A percentile compares a stretch with the other conserved stretches of the same genome.
Evolutionary conservation across 2,113 vertebrate species (phyloP).

Genomic region (Naja naja): DNA sequence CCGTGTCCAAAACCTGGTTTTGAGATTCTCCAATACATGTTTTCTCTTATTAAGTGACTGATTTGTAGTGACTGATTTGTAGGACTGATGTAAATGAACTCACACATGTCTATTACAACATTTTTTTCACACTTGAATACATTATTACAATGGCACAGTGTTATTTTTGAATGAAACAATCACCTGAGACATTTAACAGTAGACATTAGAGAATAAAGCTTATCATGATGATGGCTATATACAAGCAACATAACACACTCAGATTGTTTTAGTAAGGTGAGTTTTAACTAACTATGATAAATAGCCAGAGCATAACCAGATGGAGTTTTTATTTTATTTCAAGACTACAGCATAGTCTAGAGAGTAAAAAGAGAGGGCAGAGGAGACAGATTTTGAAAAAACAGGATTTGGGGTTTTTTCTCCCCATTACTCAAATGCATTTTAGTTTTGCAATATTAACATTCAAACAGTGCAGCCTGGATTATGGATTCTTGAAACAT

Average conservation of each 20-base stretch:
- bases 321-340: neutral
- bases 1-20: neutral
- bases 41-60: neutral
- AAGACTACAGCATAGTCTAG: neutral
- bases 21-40: neutral
- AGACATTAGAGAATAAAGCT: neutral
- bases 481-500: neutral
- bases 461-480: neutral
- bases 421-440: constrained; percentile 16
- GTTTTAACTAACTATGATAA: neutral
- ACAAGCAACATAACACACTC: neutral
- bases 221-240: neutral
- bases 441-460: constrained; percentile 3
- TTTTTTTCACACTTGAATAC: neutral
- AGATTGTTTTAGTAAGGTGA: neutral
- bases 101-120: neutral
- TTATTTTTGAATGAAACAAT: neutral
- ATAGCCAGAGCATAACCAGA: neutral
- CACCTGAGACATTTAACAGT: neutral
- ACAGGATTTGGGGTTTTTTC: neutral
- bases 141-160: neutral
- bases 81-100: neutral
- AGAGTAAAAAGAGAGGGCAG: neutral
- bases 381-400: neutral
- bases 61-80: neutral